These are phyloP conservation scores for Abramis brama DNA, from an alignment of 2,113 vertebrate genomes.

Conservation along the genomic window DNA sequence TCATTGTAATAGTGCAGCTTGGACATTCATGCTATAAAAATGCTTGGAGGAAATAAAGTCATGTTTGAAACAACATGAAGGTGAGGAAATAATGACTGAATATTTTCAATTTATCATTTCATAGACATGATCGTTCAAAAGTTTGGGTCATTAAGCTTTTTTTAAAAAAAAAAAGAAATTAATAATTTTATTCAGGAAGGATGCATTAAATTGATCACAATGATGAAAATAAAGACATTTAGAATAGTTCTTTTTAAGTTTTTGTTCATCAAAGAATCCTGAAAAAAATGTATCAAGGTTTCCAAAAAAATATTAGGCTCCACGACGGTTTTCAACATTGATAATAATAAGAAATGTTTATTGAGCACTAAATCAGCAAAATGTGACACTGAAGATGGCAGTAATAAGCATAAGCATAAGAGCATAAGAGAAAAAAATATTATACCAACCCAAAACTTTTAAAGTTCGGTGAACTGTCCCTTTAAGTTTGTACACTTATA, in stretches of 20 bases:
- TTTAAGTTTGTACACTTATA: not conserved
- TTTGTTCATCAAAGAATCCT: not conserved
- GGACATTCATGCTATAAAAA: conserved; percentile 3
- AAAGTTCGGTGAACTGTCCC: not conserved
- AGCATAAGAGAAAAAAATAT: not conserved
- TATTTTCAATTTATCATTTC: not conserved
- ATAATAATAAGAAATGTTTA: not conserved
- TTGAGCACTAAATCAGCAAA: not conserved
- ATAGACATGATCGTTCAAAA: not conserved
- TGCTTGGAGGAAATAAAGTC: not conserved
- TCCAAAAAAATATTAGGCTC: not conserved
- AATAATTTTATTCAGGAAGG: not conserved
- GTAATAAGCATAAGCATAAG: too few species aligned
- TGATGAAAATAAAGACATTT: not conserved
- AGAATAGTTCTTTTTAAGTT: not conserved
- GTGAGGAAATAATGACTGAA: not conserved
- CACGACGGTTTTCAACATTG: not conserved
- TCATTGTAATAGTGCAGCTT: not conserved
- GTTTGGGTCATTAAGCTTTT: not conserved
- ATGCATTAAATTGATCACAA: not conserved
- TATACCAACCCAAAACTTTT: not conserved
- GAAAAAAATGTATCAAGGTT: not conserved
- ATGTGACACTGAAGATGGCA: too few species aligned
- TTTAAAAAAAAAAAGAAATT: not conserved
- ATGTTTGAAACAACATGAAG: not conserved